phyloP scores from a whole-genome alignment of 1,140 invertebrate species.

The Ganaspis sp. region DNA sequence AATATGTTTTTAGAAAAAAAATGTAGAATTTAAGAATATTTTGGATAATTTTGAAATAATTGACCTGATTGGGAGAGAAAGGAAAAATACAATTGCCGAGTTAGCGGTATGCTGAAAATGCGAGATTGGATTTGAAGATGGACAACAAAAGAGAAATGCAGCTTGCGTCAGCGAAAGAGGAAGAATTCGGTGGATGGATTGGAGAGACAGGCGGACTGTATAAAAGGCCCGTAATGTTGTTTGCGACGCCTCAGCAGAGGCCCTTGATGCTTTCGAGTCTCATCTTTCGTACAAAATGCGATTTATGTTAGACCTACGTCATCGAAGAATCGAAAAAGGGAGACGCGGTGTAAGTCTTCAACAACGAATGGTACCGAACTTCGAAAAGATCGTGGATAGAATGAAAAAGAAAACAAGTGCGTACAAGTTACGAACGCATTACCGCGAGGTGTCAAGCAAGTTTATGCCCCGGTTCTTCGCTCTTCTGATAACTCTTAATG shows the following conservation, averaged over 20 bases:
- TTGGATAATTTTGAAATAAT: no score
- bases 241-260: slow-evolving; percentile 7
- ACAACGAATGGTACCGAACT: slow-evolving; percentile 45
- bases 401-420: slow-evolving; percentile 45
- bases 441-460: slow-evolving; percentile 67
- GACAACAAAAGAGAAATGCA: slow-evolving; percentile 19
- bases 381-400: slow-evolving; percentile 23
- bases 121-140: not conserved
- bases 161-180: slow-evolving; percentile 1
- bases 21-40: no score
- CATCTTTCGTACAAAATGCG: slow-evolving; percentile 31
- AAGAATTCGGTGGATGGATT: slow-evolving; percentile 20
- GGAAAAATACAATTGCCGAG: not conserved
- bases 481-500: slow-evolving; percentile 68
- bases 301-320: slow-evolving; percentile 35
- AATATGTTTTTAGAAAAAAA: no score
- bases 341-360: not conserved
- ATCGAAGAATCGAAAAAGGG: slow-evolving; percentile 23
- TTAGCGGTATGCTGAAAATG: not conserved
- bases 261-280: slow-evolving; percentile 4
- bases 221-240: slow-evolving; percentile 17
- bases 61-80: not conserved
- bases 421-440: slow-evolving; percentile 68
- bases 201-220: not conserved
- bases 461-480: slow-evolving; percentile 64